A percentile compares a stretch with the other conserved stretches of the same genome.
phyloP scores from a whole-genome alignment of 2,888 invertebrate genomes.

The Mesorhabditis sp. region DNA sequence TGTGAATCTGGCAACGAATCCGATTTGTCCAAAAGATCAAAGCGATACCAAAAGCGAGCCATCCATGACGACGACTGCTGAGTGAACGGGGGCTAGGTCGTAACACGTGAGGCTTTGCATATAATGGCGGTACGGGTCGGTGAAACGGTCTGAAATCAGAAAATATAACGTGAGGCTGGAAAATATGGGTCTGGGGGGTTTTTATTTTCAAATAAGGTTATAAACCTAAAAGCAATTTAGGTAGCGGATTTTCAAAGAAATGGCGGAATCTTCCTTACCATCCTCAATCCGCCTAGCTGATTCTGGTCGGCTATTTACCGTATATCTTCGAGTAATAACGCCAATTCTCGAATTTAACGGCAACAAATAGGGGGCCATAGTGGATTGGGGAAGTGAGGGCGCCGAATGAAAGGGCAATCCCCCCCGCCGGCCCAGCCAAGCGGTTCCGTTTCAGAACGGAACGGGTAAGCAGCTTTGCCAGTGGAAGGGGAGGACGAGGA shows the following conservation, averaged over 20 bases:
- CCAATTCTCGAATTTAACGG: not conserved
- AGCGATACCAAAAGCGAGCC: conserved; percentile 30
- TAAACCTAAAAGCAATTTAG: not conserved
- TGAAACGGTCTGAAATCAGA: conserved; percentile 30
- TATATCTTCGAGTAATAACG: not conserved
- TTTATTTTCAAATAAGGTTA: conserved; percentile 5
- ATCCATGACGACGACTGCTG: conserved; percentile 47
- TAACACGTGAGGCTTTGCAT: conserved; percentile 53
- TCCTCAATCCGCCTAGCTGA: no score
- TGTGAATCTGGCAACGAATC: conserved; percentile 36
- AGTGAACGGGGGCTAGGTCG: conserved; percentile 50
- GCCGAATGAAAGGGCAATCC: not conserved
- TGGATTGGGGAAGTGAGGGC: not conserved
- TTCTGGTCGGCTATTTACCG: not conserved
- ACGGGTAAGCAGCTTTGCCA: not conserved
- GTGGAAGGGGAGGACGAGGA: not conserved
- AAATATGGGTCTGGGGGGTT: conserved; percentile 23
- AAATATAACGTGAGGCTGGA: conserved; percentile 6
- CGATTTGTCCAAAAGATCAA: not conserved
- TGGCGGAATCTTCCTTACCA: no score
- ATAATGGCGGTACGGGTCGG: conserved; percentile 47
- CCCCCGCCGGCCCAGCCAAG: no score
- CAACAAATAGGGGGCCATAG: not conserved
- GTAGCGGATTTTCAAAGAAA: not conserved
- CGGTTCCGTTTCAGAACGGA: not conserved